Evolutionary conservation across 2,113 vertebrate species (phyloP).

Genomic region (Xenopus laevis): DNA sequence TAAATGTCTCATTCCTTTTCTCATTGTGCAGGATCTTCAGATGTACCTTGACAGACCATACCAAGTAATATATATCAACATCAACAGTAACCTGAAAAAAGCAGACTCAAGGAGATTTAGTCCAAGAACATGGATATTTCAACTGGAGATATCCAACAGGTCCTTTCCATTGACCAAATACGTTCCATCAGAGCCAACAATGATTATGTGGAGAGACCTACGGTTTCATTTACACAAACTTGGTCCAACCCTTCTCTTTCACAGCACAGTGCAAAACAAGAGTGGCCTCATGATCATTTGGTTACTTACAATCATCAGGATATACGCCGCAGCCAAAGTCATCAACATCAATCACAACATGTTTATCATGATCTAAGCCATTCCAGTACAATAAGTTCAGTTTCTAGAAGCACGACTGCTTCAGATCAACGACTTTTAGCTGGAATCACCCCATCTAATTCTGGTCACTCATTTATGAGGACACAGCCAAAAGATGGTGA

Average conservation of each 20-base stretch:
- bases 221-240: conserved; percentile 60
- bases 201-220: conserved; percentile 91
- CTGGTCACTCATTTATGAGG: conserved; percentile 73
- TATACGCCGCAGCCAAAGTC: conserved; percentile 82
- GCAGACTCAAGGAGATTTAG: conserved; percentile 54
- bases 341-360: conserved; percentile 68
- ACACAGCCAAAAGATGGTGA: conserved; percentile 77
- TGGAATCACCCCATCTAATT: conserved; percentile 79
- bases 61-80: conserved; percentile 47
- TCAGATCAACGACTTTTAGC: conserved; percentile 91
- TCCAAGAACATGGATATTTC: conserved; percentile 73
- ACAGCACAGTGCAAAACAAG: conserved; percentile 65
- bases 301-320: conserved; percentile 59
- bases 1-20: not conserved
- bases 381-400: conserved; percentile 92
- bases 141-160: conserved; percentile 79
- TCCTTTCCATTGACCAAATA: conserved; percentile 93
- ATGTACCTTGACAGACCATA: conserved; percentile 77
- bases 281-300: conserved; percentile 62
- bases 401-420: conserved; percentile 87
- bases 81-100: conserved; percentile 61
- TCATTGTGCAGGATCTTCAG: conserved; percentile 71
- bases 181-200: conserved; percentile 87
- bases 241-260: conserved; percentile 74
- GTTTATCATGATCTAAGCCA: conserved; percentile 74